Evolutionary conservation across 1,140 invertebrate species (phyloP).

Genomic region (Drosophila pruinosa): DNA sequence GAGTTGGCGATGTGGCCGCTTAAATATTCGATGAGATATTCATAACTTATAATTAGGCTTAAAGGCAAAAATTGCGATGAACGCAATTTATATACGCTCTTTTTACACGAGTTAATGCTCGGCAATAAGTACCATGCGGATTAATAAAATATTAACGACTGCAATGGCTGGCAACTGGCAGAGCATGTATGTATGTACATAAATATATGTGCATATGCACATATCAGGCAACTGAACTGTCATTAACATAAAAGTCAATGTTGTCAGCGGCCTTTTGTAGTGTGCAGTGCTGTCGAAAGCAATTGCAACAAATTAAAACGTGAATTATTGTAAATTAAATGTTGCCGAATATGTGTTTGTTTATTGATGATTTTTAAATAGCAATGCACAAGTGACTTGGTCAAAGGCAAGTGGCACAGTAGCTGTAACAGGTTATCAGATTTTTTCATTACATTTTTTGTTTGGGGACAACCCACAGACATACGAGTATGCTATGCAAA

Average conservation of each 20-base stretch:
- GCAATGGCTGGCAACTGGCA: slow-evolving; percentile 23
- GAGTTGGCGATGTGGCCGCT: slow-evolving; percentile 11
- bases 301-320: slow-evolving; percentile 55
- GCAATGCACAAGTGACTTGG: slow-evolving; percentile 1
- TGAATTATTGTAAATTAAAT: slow-evolving; percentile 68
- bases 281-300: slow-evolving; percentile 12
- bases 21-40: slow-evolving; percentile 71
- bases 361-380: slow-evolving; percentile 6
- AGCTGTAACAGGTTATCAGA: slow-evolving; percentile 54
- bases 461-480: background rate
- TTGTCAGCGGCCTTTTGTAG: slow-evolving; percentile 21
- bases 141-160: slow-evolving; percentile 66
- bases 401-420: background rate
- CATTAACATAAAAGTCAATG: slow-evolving; percentile 51
- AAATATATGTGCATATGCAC: background rate
- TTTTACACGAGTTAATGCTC: slow-evolving; percentile 35
- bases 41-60: slow-evolving; percentile 71
- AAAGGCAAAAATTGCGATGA: slow-evolving; percentile 11
- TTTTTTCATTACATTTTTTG: background rate
- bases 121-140: slow-evolving; percentile 31
- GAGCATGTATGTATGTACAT: background rate
- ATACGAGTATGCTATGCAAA: slow-evolving; percentile 37
- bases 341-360: slow-evolving; percentile 18
- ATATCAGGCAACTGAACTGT: slow-evolving; percentile 17
- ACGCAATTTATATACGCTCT: background rate